phyloP scores from a whole-genome alignment of 2,888 invertebrate genomes.

The Tineola bisselliella region DNA sequence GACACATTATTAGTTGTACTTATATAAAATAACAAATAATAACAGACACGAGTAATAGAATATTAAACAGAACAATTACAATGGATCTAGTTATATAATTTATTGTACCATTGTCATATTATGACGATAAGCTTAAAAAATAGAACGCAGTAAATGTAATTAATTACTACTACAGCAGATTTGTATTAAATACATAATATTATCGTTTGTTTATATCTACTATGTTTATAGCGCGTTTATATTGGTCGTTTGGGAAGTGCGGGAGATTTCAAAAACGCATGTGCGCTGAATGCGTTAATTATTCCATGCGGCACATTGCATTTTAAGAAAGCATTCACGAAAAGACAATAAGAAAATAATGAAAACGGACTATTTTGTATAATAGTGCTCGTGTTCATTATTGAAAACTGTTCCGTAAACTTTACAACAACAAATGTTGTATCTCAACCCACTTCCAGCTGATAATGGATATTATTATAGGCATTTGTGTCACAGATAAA shows the following conservation, averaged over 20 bases:
- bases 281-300: too few species aligned
- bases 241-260: too few species aligned
- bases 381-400: too few species aligned
- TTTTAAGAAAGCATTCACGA: too few species aligned
- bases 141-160: background rate
- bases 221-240: too few species aligned
- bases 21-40: background rate
- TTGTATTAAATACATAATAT: background rate
- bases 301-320: too few species aligned
- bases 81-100: background rate
- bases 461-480: conserved; percentile 46
- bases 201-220: too few species aligned
- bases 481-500: conserved; percentile 48
- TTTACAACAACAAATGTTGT: background rate
- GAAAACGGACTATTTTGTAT: too few species aligned
- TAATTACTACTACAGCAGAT: background rate
- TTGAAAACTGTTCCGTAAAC: background rate
- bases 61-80: background rate
- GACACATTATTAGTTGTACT: too few species aligned
- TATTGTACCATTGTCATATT: background rate
- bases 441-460: conserved; percentile 26
- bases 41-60: background rate
- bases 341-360: too few species aligned
- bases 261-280: too few species aligned
- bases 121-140: background rate